phyloP scores from a whole-genome alignment of 2,888 invertebrate genomes.

The Chymomyza procnemis region DNA sequence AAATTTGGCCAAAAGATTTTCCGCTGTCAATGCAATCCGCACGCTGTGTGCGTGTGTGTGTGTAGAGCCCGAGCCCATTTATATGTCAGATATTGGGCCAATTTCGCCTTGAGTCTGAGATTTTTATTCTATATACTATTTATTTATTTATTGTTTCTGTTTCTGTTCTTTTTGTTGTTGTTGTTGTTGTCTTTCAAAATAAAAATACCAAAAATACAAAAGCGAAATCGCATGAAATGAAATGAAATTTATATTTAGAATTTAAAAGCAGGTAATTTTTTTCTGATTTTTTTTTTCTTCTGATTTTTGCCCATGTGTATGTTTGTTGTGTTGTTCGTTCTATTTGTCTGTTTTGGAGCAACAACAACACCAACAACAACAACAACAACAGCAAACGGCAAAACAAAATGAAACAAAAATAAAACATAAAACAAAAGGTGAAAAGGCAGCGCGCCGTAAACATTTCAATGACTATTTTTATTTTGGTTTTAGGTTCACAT shows the following conservation, averaged over 20 bases:
- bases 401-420: neutral
- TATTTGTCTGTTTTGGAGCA: slow-evolving; percentile 57
- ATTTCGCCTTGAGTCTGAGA: neutral
- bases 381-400: neutral
- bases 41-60: too few relatives aligned
- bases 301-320: neutral
- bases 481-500: slow-evolving; percentile 18
- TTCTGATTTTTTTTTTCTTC: too few relatives aligned
- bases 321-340: neutral
- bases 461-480: slow-evolving; percentile 73
- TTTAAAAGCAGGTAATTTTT: neutral
- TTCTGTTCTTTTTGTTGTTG: too few relatives aligned
- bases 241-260: neutral
- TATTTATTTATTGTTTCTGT: too few relatives aligned
- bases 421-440: slow-evolving; percentile 26
- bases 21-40: neutral
- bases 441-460: slow-evolving; percentile 49
- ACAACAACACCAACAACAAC: slow-evolving; percentile 15
- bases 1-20: slow-evolving; percentile 1
- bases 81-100: neutral
- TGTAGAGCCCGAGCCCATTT: neutral
- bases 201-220: neutral
- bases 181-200: neutral
- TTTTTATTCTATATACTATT: neutral
- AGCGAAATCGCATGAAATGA: neutral